phyloP scores from a whole-genome alignment of 2,797 vertebrate species.

The Carapus acus region DNA sequence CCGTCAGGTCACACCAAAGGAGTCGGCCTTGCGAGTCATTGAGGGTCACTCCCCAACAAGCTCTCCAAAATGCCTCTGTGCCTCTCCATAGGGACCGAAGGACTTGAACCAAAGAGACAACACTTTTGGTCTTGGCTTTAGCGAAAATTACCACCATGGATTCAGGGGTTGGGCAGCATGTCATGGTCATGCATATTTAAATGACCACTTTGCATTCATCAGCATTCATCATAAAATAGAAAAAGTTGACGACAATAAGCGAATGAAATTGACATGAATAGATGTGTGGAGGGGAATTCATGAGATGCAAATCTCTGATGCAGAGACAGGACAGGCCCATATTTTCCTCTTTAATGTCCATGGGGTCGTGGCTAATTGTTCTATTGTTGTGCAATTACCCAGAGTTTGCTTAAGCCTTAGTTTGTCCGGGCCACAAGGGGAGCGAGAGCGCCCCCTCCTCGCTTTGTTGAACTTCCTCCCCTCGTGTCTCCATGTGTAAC shows the following conservation, averaged over 20 bases:
- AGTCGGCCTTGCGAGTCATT: constrained; percentile 1
- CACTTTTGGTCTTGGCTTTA: constrained; percentile 43
- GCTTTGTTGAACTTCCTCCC: constrained; percentile 72
- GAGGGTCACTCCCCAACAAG: constrained; percentile 39
- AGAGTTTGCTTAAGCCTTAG: constrained; percentile 81
- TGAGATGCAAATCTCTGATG: constrained; percentile 72
- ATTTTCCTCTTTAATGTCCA: constrained; percentile 74
- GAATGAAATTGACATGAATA: constrained; percentile 41
- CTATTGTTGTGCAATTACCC: constrained; percentile 87
- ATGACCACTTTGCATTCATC: constrained; percentile 73
- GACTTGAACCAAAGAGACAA: constrained; percentile 30
- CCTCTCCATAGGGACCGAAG: constrained; percentile 4
- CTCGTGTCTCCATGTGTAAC: constrained; percentile 54
- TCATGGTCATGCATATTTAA: constrained; percentile 75
- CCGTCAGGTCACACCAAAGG: constrained; percentile 48
- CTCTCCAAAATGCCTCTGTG: constrained; percentile 34
- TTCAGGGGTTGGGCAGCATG: constrained; percentile 28
- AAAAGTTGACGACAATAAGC: constrained; percentile 47
- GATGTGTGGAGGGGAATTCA: constrained; percentile 59
- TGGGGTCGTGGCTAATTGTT: constrained; percentile 80
- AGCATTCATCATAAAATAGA: constrained; percentile 71
- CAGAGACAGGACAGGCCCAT: constrained; percentile 58
- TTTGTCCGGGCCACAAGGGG: constrained; percentile 44
- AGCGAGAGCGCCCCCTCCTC: constrained; percentile 34
- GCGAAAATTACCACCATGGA: constrained; percentile 54